Conservation (phyloP, 2,888 invertebrate species). For the Cephus rjabovi region DNA sequence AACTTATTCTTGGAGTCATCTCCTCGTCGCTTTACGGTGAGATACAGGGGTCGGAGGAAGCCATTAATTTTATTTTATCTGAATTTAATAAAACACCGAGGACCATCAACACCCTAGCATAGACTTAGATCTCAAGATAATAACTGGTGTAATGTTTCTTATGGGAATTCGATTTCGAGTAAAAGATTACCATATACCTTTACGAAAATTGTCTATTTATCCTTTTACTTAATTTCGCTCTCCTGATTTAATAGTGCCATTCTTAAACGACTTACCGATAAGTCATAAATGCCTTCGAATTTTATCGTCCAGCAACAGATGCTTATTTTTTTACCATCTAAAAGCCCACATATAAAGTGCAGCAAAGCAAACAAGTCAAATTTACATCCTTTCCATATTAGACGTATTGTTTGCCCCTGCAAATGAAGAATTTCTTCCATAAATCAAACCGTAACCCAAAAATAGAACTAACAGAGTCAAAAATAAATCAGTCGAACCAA, state of each 20-base stretch:
- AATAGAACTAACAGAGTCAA: not conserved
- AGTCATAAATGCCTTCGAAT: not conserved
- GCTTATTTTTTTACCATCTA: not conserved
- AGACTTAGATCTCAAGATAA: slow-evolving; percentile 13
- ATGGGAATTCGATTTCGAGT: slow-evolving; percentile 6
- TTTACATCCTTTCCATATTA: not conserved
- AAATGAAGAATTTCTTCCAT: not conserved
- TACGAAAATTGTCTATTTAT: not conserved
- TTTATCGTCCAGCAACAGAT: not conserved
- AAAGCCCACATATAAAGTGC: not conserved
- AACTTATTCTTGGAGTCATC: slow-evolving; percentile 7
- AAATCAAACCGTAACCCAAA: not conserved
- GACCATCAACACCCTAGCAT: not conserved
- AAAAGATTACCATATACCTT: slow-evolving; percentile 7
- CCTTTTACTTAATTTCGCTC: not conserved
- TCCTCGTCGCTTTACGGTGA: not conserved
- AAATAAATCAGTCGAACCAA: not conserved
- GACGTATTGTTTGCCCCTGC: not conserved
- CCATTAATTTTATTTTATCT: slow-evolving; percentile 22
- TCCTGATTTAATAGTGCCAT: not conserved
- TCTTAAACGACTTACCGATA: not conserved
- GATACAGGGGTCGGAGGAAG: slow-evolving; percentile 8
- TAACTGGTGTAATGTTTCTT: slow-evolving; percentile 5
- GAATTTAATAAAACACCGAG: slow-evolving; percentile 23
- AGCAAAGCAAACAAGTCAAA: not conserved